Percentiles rank a stretch among this genome's conserved stretches.
Conservation (phyloP, 2,888 invertebrate genomes). For the Temnothorax unifasciatus region DNA sequence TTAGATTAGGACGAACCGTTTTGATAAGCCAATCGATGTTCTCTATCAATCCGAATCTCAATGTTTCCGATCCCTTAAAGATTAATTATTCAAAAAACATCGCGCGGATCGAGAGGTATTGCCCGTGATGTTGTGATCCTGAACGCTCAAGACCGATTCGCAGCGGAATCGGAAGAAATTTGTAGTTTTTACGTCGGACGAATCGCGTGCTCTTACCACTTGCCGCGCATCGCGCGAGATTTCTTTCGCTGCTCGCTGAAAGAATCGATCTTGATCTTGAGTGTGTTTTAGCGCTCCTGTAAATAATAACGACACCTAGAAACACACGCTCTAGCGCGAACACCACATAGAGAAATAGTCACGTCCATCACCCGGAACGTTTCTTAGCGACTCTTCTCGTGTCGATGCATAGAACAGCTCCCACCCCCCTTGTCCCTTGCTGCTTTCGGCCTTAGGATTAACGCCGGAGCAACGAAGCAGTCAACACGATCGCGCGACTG, state of each 20-base stretch:
- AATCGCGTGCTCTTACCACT: neutral
- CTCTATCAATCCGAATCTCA: neutral
- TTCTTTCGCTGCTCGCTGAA: neutral
- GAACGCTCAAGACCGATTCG: slow-evolving; percentile 62
- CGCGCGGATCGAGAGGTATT: slow-evolving; percentile 35
- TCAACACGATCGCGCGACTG: slow-evolving; percentile 62
- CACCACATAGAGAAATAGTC: slow-evolving; percentile 35
- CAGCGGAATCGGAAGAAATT: neutral
- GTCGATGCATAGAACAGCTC: slow-evolving; percentile 66
- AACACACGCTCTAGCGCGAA: slow-evolving; percentile 51
- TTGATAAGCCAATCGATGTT: slow-evolving; percentile 15
- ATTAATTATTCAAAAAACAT: slow-evolving; percentile 6
- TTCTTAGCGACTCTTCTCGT: slow-evolving; percentile 56
- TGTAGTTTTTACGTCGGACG: neutral
- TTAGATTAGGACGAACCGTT: slow-evolving; percentile 32
- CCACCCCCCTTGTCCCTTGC: slow-evolving; percentile 85
- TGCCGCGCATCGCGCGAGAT: neutral
- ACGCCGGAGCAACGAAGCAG: slow-evolving; percentile 67
- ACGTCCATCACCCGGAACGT: slow-evolving; percentile 48
- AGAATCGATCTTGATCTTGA: slow-evolving; percentile 13
- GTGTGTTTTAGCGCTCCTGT: slow-evolving; percentile 44
- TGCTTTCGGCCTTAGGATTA: slow-evolving; percentile 82
- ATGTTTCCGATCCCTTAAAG: slow-evolving; percentile 17
- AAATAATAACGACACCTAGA: slow-evolving; percentile 60
- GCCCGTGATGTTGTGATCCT: slow-evolving; percentile 44